Evolutionary conservation across 2,888 invertebrate species (phyloP), one percentile per base, ranked within the genome.

Genomic region (Chrysolina oricalcia): DNA sequence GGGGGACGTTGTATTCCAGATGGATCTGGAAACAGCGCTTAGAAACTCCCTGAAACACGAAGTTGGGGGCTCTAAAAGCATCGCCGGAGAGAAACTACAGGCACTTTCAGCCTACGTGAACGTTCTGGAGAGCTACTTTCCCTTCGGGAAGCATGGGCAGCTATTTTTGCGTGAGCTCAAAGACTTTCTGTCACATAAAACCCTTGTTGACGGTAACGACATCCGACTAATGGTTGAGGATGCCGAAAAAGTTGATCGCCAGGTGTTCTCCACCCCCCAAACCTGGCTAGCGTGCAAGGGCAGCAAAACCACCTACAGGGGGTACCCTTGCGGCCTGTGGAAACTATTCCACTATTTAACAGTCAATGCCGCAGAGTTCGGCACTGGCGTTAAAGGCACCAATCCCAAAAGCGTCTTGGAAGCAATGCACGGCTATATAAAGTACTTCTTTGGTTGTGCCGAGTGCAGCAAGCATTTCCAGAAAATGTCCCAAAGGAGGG

Each of bases 251-350:
- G 87, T 89, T 53, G 89, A 91, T 81, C 86, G 89, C n/a, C 91
- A 92, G 17, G 90, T 94, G 9, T 93, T 91, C 79, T 89, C 91
- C 9, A 86, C 89, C 0, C 88, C 90, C 13, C 83, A 90, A 23
- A 89, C 89, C n/a, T 98, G 95, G 93, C 88, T 95, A 46, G 94
- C 94, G 2, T 99, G 99, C 86, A 91, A 91, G 81, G 97, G 97
- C 11, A 97, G 97, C 82, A 90, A 92, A 72, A 89, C 92, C 0
- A 90, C 91, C 76, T 93, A 91, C 83, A 91, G 98, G 67, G 98
- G 98, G 13, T 99, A 96, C 87, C 95, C 98, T 0, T 99, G 99
- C 89, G 95, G 97, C 0, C 90, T 99, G 43, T 99, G 99, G 99
- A 95, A 94, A 15, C 89, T 98, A 81, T 99, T 98, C 87, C 99